phyloP scores from a whole-genome alignment of 1,140 invertebrate species.

The Epicauta chinensis region DNA sequence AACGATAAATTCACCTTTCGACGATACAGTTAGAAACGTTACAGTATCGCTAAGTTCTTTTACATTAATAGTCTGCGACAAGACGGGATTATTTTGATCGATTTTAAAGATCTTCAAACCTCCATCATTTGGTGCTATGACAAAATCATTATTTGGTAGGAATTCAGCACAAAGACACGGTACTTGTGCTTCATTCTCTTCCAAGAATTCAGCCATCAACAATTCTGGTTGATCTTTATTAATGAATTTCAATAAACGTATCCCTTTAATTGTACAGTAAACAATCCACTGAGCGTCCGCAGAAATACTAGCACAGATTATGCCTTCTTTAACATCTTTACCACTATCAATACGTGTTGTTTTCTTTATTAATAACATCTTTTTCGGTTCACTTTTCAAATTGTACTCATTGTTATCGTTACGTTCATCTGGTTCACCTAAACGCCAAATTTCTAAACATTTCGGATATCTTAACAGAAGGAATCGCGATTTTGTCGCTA shows the following conservation, averaged over 20 bases:
- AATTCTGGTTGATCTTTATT: slow-evolving; percentile 43
- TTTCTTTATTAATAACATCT: slow-evolving; percentile 53
- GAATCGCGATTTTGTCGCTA: slow-evolving; percentile 52
- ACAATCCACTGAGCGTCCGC: slow-evolving; percentile 61
- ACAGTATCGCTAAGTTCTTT: slow-evolving; percentile 48
- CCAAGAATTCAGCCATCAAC: slow-evolving; percentile 43
- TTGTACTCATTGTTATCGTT: slow-evolving; percentile 15
- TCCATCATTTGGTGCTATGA: slow-evolving; percentile 28
- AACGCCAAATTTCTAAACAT: slow-evolving; percentile 55
- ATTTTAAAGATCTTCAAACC: slow-evolving; percentile 30
- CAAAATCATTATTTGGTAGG: slow-evolving; percentile 29
- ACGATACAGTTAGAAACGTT: slow-evolving; percentile 49
- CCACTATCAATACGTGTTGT: slow-evolving; percentile 33
- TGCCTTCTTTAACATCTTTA: slow-evolving; percentile 54
- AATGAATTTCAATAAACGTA: slow-evolving; percentile 62
- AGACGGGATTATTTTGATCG: slow-evolving; percentile 16
- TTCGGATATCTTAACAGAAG: slow-evolving; percentile 64
- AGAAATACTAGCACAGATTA: slow-evolving; percentile 62
- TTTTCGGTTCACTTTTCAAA: slow-evolving; percentile 51
- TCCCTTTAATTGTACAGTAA: slow-evolving; percentile 60
- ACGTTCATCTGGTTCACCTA: slow-evolving; percentile 10
- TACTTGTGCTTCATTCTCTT: slow-evolving; percentile 34
- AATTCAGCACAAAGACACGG: slow-evolving; percentile 38
- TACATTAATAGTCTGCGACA: slow-evolving; percentile 25
- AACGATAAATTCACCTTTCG: slow-evolving; percentile 54